Conservation (phyloP, 2,888 invertebrate species). For the Tachina lurida region DNA sequence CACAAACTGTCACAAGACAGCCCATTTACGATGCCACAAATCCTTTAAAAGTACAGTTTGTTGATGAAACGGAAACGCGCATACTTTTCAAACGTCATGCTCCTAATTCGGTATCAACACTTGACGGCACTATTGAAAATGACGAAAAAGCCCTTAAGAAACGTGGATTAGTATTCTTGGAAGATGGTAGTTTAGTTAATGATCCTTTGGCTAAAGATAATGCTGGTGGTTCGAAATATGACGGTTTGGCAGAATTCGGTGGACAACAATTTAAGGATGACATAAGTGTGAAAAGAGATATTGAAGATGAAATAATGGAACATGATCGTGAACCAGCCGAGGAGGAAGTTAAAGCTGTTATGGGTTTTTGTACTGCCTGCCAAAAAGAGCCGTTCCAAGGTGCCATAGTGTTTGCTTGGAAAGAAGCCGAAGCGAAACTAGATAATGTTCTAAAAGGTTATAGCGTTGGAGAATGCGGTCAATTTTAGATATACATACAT, state of each 20-base stretch:
- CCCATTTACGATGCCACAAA: constrained; percentile 77
- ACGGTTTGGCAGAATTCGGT: constrained; percentile 88
- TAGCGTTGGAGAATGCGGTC: constrained; percentile 81
- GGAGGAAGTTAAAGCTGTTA: constrained; percentile 91
- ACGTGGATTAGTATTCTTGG: constrained; percentile 86
- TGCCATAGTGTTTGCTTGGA: constrained; percentile 91
- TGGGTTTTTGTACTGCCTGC: constrained; percentile 90
- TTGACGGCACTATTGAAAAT: constrained; percentile 20
- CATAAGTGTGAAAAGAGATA: constrained; percentile 82
- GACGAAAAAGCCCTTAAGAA: constrained; percentile 83
- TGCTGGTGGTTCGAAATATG: constrained; percentile 74
- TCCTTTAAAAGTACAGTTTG: constrained; percentile 86
- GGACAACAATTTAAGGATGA: constrained; percentile 87
- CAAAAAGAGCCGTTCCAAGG: constrained; percentile 91
- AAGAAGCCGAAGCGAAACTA: constrained; percentile 83
- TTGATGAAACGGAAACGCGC: constrained; percentile 84
- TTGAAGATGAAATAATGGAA: constrained; percentile 83
- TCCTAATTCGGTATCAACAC: constrained; percentile 30
- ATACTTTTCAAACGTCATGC: constrained; percentile 78
- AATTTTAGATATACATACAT: constrained; percentile 76
- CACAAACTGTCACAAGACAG: constrained; percentile 55
- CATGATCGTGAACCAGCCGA: constrained; percentile 92
- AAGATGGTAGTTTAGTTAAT: constrained; percentile 88
- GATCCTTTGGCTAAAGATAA: constrained; percentile 82
- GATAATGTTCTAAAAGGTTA: constrained; percentile 81